A percentile compares a stretch with the other conserved stretches of the same genome.
Conservation (phyloP, 2,797 vertebrate species). For the Salmo trutta region DNA sequence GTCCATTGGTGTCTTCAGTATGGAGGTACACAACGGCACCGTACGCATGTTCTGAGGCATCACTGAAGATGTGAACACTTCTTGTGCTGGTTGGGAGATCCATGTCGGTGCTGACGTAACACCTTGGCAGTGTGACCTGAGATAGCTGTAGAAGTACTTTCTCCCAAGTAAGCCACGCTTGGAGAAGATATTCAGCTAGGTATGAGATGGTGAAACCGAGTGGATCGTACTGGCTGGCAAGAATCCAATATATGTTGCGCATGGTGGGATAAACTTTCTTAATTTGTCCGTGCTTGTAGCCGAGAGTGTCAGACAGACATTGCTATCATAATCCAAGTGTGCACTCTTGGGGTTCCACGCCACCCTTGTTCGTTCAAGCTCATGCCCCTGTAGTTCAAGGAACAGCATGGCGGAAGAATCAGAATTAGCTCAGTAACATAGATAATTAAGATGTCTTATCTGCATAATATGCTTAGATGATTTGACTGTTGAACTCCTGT, state of each 20-base stretch:
- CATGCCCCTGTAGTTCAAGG: background rate
- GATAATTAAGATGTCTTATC: no score
- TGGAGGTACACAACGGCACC: background rate
- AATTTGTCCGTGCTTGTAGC: background rate
- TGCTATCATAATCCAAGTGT: conserved; percentile 8
- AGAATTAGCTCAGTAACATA: no score
- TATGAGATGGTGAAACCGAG: conserved; percentile 8
- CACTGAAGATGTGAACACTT: conserved; percentile 12
- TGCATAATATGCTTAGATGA: no score
- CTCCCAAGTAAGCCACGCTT: no score
- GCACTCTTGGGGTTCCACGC: background rate
- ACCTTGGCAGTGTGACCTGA: background rate
- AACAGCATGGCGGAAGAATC: background rate
- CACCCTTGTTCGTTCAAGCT: background rate
- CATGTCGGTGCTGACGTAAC: background rate
- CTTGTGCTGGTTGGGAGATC: background rate
- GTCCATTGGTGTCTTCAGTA: background rate
- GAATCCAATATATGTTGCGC: background rate
- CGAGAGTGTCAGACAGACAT: background rate
- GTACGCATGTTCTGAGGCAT: conserved; percentile 18
- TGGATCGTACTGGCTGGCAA: conserved; percentile 21
- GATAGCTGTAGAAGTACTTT: background rate
- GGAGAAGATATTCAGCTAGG: no score
- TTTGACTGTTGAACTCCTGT: no score
- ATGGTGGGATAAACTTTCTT: background rate